A percentile compares a stretch with the other conserved stretches of the same genome.
Evolutionary conservation across 2,797 vertebrate species (phyloP).

Genomic region (Dendrocincla fuliginosa): DNA sequence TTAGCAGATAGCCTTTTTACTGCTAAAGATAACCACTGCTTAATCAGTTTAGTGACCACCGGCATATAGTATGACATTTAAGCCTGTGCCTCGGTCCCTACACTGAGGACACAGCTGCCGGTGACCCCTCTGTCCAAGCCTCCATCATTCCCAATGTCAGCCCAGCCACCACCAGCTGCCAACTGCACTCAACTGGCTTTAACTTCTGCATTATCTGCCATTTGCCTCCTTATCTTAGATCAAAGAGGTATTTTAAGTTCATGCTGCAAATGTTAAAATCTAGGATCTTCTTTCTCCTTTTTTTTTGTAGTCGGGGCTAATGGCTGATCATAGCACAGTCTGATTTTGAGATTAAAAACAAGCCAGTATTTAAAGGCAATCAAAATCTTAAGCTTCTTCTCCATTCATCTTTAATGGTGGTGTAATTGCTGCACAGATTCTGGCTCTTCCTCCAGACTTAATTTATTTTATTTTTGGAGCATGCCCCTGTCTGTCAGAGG

Average conservation of each 20-base stretch:
- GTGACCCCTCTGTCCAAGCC: background rate
- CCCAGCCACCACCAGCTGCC: background rate
- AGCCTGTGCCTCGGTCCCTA: background rate
- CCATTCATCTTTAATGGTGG: conserved; percentile 45
- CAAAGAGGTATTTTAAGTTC: conserved; percentile 10
- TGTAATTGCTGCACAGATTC: conserved; percentile 36
- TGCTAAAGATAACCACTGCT: conserved; percentile 65
- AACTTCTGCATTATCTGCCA: background rate
- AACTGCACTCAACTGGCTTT: background rate
- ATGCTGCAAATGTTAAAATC: background rate
- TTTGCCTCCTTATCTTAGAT: conserved; percentile 19
- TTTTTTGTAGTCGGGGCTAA: background rate
- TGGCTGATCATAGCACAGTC: conserved; percentile 15
- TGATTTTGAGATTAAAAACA: conserved; percentile 37
- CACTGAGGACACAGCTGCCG: background rate
- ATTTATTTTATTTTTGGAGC: background rate
- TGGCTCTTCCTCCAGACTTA: conserved; percentile 46
- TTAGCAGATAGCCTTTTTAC: conserved; percentile 69
- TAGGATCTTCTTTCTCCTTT: background rate
- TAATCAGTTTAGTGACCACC: conserved; percentile 72
- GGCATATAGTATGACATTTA: conserved; percentile 56
- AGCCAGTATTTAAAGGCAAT: conserved; percentile 38
- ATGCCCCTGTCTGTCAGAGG: conserved; percentile 21
- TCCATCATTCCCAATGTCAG: background rate
- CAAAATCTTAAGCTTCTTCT: conserved; percentile 4